Conservation (phyloP, 2,113 vertebrate genomes). For the Paramormyrops kingsleyae region DNA sequence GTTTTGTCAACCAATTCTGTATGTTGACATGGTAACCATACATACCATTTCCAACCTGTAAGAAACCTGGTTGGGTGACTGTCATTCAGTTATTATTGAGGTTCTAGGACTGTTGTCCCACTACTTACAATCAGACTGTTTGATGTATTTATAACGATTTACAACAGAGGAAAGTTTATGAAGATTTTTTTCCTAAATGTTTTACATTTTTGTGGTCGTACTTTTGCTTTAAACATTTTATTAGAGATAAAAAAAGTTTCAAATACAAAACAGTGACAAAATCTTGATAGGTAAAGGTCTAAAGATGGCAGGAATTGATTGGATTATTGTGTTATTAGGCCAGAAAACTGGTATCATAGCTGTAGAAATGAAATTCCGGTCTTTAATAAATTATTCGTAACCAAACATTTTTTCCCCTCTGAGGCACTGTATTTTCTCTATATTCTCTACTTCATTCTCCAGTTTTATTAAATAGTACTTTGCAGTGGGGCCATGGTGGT, state of each 20-base stretch:
- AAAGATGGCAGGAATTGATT: not conserved
- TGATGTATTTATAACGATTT: not conserved
- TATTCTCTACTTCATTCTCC: not conserved
- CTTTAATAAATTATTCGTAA: not conserved
- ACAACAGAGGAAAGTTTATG: not conserved
- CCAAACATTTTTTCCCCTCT: not conserved
- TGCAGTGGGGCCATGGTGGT: not conserved
- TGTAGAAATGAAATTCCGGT: not conserved
- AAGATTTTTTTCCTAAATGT: not conserved
- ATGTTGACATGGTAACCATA: not conserved
- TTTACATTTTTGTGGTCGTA: not conserved
- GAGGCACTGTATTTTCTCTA: not conserved
- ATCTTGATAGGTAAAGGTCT: not conserved
- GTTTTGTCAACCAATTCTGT: not conserved
- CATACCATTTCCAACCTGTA: not conserved
- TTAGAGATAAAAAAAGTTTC: not conserved
- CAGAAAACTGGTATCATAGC: not conserved
- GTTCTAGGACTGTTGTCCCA: not conserved
- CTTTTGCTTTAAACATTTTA: not conserved
- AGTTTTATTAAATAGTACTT: not conserved
- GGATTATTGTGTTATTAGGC: not conserved
- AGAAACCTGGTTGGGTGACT: not conserved
- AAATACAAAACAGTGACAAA: not conserved
- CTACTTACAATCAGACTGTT: not conserved
- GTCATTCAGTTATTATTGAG: not conserved